phyloP scores from a whole-genome alignment of 2,888 invertebrate genomes.

The Melipona bicolor region DNA sequence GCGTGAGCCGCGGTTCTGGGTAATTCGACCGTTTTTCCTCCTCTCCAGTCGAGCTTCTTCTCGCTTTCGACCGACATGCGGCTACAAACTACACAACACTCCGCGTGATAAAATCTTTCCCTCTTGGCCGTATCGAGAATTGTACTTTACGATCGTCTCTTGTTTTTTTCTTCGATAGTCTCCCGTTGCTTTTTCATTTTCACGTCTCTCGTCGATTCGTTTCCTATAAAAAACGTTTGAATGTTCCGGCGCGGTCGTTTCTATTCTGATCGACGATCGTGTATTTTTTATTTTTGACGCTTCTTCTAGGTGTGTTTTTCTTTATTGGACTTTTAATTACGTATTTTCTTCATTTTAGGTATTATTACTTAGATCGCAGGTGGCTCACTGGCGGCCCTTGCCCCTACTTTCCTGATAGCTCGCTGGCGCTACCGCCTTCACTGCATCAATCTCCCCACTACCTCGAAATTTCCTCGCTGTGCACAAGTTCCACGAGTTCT shows the following conservation, averaged over 20 bases:
- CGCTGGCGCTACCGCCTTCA: too few species aligned
- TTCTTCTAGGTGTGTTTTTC: too few species aligned
- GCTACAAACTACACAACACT: conserved; percentile 12
- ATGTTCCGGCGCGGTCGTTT: background rate
- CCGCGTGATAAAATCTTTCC: conserved; percentile 35
- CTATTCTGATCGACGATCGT: background rate
- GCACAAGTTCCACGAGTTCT: too few species aligned
- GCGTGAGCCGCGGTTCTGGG: conserved; percentile 16
- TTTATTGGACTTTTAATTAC: too few species aligned
- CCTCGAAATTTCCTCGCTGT: too few species aligned
- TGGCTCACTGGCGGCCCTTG: too few species aligned
- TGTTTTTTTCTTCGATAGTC: conserved; percentile 8
- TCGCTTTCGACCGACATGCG: conserved; percentile 14
- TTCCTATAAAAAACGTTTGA: background rate
- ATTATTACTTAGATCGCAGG: too few species aligned
- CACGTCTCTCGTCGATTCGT: background rate
- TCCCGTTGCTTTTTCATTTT: background rate
- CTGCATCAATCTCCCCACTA: too few species aligned
- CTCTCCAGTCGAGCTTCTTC: background rate
- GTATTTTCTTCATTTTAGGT: too few species aligned
- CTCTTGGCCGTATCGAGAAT: conserved; percentile 21
- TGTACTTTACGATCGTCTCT: conserved; percentile 10
- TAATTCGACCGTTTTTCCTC: conserved; percentile 49
- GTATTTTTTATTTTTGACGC: too few species aligned
- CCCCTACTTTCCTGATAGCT: too few species aligned